These are phyloP conservation scores for Lampropteryx suffumata DNA, from an alignment of 2,888 invertebrate species.

Conservation along the genomic window DNA sequence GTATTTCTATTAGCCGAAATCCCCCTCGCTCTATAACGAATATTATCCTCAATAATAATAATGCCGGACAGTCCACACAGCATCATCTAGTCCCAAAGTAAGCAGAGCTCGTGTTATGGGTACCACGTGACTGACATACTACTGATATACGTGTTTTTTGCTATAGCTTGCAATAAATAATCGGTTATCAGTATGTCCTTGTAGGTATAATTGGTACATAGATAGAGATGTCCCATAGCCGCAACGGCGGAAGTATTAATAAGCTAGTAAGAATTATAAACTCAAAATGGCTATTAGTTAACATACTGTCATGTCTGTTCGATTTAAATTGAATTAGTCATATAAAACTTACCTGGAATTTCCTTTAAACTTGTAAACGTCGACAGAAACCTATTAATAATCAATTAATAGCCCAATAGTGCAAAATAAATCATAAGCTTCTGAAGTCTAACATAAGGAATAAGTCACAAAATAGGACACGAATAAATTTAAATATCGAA, in stretches of 20 bases:
- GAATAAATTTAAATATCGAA: constrained; percentile 65
- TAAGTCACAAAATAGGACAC: constrained; percentile 61
- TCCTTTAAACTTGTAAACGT: constrained; percentile 43
- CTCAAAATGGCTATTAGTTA: constrained; percentile 23
- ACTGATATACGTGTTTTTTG: no score
- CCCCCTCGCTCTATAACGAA: no score
- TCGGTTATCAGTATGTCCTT: no score
- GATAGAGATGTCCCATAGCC: constrained; percentile 11
- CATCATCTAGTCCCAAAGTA: no score
- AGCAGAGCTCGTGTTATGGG: no score
- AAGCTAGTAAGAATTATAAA: constrained; percentile 23
- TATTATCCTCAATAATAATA: no score
- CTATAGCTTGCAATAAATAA: no score
- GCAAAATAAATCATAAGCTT: constrained; percentile 59
- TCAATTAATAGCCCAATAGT: constrained; percentile 55
- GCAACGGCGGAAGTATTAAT: not conserved
- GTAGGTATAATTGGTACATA: no score
- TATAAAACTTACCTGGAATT: constrained; percentile 35
- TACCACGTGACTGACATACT: no score
- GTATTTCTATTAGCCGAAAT: no score
- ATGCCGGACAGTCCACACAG: no score
- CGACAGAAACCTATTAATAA: constrained; percentile 52
- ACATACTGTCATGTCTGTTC: constrained; percentile 29
- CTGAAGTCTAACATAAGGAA: constrained; percentile 58
- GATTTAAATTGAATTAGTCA: constrained; percentile 27